Conservation (phyloP, 2,888 invertebrate genomes). For the Macrophya alboannulata region DNA sequence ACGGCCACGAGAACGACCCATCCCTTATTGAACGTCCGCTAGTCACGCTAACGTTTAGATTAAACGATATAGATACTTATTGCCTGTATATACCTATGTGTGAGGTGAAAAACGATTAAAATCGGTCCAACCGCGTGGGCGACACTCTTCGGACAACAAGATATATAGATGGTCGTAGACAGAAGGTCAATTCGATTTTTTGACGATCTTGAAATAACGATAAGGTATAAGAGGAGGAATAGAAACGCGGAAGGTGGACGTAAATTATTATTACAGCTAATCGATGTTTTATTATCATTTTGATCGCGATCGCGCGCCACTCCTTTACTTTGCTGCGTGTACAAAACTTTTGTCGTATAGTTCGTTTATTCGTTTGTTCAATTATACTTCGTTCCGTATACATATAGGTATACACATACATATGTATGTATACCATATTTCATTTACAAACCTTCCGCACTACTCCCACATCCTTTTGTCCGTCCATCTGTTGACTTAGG, state of each 20-base stretch:
- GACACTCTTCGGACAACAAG: not conserved
- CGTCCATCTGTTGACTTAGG: slow-evolving; percentile 69
- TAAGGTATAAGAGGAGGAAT: not conserved
- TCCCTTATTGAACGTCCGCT: slow-evolving; percentile 21
- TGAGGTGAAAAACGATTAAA: slow-evolving; percentile 21
- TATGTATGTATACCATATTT: slow-evolving; percentile 58
- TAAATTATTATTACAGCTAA: slow-evolving; percentile 45
- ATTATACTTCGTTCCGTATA: slow-evolving; percentile 1
- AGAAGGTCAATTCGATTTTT: slow-evolving; percentile 29
- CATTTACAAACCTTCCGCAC: slow-evolving; percentile 67
- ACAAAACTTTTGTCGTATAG: not conserved
- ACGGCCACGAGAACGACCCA: slow-evolving; percentile 63
- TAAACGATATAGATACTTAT: not conserved
- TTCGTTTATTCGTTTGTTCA: slow-evolving; percentile 23
- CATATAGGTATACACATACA: not conserved
- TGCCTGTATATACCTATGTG: not conserved
- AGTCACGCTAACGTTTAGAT: slow-evolving; percentile 10
- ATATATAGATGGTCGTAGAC: not conserved
- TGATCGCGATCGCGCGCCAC: slow-evolving; percentile 49
- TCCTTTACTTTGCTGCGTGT: slow-evolving; percentile 38
- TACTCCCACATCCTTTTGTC: slow-evolving; percentile 71
- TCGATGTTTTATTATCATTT: slow-evolving; percentile 41
- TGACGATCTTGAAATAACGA: slow-evolving; percentile 33
- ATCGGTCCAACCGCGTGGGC: slow-evolving; percentile 49
- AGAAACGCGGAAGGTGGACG: slow-evolving; percentile 49